Percentiles rank a stretch among this genome's conserved stretches.
phyloP scores from a whole-genome alignment of 2,113 vertebrate genomes.

The Campylorhamphus procurvoides region DNA sequence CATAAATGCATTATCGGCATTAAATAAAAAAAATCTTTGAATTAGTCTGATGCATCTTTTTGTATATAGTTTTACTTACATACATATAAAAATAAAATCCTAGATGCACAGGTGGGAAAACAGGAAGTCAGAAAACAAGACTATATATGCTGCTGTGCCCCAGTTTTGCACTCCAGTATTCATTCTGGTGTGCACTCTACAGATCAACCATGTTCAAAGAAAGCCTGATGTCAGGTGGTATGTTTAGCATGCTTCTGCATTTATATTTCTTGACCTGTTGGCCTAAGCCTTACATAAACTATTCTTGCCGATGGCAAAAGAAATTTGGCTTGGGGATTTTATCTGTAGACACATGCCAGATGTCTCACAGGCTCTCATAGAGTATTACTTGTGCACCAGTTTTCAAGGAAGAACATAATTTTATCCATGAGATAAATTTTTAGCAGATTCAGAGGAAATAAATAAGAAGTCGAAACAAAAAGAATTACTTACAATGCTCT shows the following conservation, averaged over 20 bases:
- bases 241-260: constrained; percentile 60
- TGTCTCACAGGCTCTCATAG: not conserved
- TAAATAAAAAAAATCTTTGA: not conserved
- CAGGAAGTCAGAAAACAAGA: not conserved
- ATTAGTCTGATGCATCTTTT: not conserved
- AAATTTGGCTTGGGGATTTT: constrained; percentile 36
- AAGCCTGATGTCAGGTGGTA: constrained; percentile 2
- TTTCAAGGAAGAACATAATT: not conserved
- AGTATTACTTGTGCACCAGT: not conserved
- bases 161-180: not conserved
- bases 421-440: not conserved
- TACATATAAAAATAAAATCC: not conserved
- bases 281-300: constrained; percentile 64
- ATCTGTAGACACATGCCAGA: constrained; percentile 40
- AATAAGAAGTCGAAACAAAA: not conserved
- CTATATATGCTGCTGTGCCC: not conserved
- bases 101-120: not conserved
- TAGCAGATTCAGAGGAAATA: not conserved
- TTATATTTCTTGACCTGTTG: constrained; percentile 60
- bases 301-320: constrained; percentile 66
- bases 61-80: not conserved
- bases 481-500: constrained; percentile 36
- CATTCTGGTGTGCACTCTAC: not conserved
- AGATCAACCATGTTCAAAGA: constrained; percentile 13
- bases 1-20: not conserved